phyloP scores from a whole-genome alignment of 2,888 invertebrate species.

The Bembecia ichneumoniformis region DNA sequence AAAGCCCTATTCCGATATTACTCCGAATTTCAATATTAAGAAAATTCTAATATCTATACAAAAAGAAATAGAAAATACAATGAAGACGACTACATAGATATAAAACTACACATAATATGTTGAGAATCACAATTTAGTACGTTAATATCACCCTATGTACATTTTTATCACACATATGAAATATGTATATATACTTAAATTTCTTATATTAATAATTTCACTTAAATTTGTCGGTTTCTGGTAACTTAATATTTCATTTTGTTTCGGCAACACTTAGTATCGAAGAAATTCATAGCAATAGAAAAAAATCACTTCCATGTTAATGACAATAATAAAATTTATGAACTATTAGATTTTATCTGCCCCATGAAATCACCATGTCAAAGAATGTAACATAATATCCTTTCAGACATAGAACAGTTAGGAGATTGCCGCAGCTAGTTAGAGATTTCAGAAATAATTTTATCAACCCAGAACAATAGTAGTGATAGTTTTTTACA shows the following conservation, averaged over 20 bases:
- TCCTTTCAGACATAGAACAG: too few species aligned
- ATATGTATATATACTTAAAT: neutral
- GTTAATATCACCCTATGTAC: slow-evolving; percentile 11
- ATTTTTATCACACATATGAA: neutral
- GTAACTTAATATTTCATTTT: slow-evolving; percentile 12
- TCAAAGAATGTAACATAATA: too few species aligned
- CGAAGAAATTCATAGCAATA: too few species aligned
- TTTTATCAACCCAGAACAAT: too few species aligned
- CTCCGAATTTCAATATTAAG: neutral
- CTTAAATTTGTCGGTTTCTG: slow-evolving; percentile 10
- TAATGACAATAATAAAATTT: too few species aligned
- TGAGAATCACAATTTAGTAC: slow-evolving; percentile 53
- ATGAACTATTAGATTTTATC: too few species aligned
- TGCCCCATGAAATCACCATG: too few species aligned
- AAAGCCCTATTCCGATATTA: slow-evolving; percentile 14
- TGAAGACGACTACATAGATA: neutral
- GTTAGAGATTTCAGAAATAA: too few species aligned
- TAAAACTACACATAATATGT: slow-evolving; percentile 24
- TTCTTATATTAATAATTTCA: slow-evolving; percentile 5
- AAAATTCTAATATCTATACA: neutral
- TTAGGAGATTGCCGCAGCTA: too few species aligned
- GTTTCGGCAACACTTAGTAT: too few species aligned
- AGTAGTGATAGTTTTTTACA: too few species aligned
- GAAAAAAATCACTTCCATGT: too few species aligned
- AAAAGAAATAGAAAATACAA: neutral